phyloP scores from a whole-genome alignment of 1,140 invertebrate genomes.

The Ctenoplectra terminalis region DNA sequence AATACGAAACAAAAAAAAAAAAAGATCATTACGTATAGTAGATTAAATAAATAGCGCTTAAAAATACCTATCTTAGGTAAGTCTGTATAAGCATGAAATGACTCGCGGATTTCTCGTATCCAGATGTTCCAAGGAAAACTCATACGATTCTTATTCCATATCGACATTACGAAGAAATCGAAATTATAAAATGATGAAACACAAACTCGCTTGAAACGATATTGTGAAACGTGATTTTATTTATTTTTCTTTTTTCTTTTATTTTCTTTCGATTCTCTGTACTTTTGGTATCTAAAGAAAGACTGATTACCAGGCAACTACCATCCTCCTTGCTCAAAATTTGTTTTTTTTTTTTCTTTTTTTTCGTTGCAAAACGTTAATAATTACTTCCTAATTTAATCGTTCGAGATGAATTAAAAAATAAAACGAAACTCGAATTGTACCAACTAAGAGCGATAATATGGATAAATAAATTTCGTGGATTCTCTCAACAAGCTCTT shows the following conservation, averaged over 20 bases:
- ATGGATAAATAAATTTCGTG: not conserved
- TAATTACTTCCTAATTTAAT: not conserved
- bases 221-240: not conserved
- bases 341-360: no score
- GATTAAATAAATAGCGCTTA: slow-evolving; percentile 61
- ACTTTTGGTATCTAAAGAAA: slow-evolving; percentile 40
- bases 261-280: not conserved
- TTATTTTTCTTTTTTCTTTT: not conserved
- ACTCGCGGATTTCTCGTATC: slow-evolving; percentile 27
- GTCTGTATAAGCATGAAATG: slow-evolving; percentile 45
- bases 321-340: no score
- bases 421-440: slow-evolving; percentile 2
- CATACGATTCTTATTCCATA: slow-evolving; percentile 10
- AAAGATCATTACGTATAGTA: slow-evolving; percentile 40
- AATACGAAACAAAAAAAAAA: slow-evolving; percentile 47
- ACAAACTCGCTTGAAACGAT: not conserved
- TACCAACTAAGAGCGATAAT: not conserved
- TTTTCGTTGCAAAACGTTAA: slow-evolving; percentile 2
- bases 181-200: slow-evolving; percentile 2
- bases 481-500: slow-evolving; percentile 46
- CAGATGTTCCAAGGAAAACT: slow-evolving; percentile 31
- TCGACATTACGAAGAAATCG: slow-evolving; percentile 2
- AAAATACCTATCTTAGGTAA: slow-evolving; percentile 54
- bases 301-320: slow-evolving; percentile 12
- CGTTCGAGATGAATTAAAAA: not conserved